Evolutionary conservation across 2,797 vertebrate species (phyloP), one percentile per base, ranked within the genome.

Genomic region (Macrochelys suwanniensis): DNA sequence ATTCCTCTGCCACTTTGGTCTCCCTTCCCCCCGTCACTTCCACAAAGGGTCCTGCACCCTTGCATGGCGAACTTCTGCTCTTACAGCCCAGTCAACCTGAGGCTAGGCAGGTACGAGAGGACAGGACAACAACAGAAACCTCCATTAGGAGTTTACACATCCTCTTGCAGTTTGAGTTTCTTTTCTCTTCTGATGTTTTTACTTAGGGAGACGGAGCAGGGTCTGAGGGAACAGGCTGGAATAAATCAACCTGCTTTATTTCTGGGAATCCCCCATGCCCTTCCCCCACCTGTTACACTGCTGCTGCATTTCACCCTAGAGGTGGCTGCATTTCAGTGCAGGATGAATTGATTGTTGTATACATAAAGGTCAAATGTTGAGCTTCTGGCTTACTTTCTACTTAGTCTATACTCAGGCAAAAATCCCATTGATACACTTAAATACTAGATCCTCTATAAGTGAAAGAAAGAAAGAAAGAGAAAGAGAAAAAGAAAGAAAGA

Each of bases 161-260:
- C 79, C 79, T 53, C 47, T 77, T 37, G 85, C 77, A 23, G 68
- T 16, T 84, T 81, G 50, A 16, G n/a, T 71, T 37, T 76, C 54
- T 82, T 68, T 71, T 37, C 51, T 87, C 33, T 83, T 65, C 80
- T 82, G 82, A 53, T 50, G 51, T 57, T 13, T 71, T 88, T 77
- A 77, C n/a, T 47, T 26, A 1, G 3, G 85, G 92, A 53, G 89
- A 59, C 23, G 2, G 28, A 88, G 74, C 59, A 59, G 90, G 47
- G 2, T 68, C 57, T 81, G 57, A 88, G 84, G 82, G 93, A 94
- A 94, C 19, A 96, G 90, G 89, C 78, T 68, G 96, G 74, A 45
- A 80, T 95, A 97, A 97, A 96, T 96, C 96, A 95, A 11, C 8
- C 81, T 89, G 91, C 93, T 97, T 95, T 96, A 97, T 94, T 89